Evolutionary conservation across 2,113 vertebrate species (phyloP).

Genomic region (Neotragus pygmaeus): DNA sequence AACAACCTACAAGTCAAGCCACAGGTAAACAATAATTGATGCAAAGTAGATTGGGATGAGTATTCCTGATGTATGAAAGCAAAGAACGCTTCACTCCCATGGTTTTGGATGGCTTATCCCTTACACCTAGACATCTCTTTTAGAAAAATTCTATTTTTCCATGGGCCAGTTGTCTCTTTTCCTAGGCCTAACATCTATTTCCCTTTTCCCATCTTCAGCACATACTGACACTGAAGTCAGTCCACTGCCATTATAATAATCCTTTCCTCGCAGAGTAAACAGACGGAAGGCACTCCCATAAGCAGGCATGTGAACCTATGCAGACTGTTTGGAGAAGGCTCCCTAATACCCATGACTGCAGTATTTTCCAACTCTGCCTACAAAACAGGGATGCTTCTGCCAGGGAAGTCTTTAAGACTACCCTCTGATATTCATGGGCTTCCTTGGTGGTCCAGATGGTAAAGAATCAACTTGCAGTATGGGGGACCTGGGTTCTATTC

Average conservation of each 20-base stretch:
- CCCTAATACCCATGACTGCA: neutral
- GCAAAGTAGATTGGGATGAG: neutral
- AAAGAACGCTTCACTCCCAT: neutral
- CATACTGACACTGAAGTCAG: neutral
- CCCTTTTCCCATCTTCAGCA: neutral
- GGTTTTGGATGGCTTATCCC: too few species aligned
- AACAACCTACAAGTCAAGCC: neutral
- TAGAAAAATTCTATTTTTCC: neutral
- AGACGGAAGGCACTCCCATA: neutral
- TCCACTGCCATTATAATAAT: neutral
- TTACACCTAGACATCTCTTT: neutral
- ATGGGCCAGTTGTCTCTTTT: neutral
- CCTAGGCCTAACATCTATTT: neutral
- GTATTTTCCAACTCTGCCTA: neutral
- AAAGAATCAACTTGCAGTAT: neutral
- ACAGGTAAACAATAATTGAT: neutral
- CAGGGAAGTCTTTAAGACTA: neutral
- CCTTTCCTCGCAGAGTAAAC: neutral
- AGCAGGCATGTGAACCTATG: neutral
- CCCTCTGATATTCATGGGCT: neutral
- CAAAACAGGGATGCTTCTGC: neutral
- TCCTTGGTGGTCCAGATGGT: neutral
- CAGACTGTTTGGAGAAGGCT: neutral
- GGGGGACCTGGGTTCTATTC: neutral
- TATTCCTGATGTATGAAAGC: neutral